phyloP scores from a whole-genome alignment of 2,113 vertebrate species.

The Ageneiosus marmoratus region DNA sequence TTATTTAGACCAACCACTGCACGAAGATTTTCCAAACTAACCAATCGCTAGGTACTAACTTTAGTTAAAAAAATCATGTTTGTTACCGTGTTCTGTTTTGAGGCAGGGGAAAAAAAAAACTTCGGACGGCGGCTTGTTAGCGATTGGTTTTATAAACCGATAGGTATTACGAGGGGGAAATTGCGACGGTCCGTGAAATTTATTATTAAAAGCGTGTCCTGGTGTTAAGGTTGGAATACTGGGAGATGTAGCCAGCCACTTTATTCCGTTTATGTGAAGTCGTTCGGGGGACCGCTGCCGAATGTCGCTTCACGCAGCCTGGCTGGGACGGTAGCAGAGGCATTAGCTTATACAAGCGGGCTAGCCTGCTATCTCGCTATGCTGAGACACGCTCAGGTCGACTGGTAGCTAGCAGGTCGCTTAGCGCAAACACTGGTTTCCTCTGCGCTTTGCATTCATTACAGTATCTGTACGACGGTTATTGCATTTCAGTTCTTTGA shows the following conservation, averaged over 20 bases:
- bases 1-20: background rate
- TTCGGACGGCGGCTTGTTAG: slow-evolving; percentile 42
- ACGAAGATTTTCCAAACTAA: background rate
- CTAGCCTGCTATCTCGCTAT: slow-evolving; percentile 41
- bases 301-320: slow-evolving; percentile 44
- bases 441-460: background rate
- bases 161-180: background rate
- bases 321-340: slow-evolving; percentile 47
- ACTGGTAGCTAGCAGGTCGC: slow-evolving; percentile 25
- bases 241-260: slow-evolving; percentile 50
- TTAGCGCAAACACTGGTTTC: slow-evolving; percentile 7
- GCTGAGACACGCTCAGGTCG: slow-evolving; percentile 34
- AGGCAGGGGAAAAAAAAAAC: slow-evolving; percentile 52
- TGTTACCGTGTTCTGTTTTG: slow-evolving; percentile 49
- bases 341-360: slow-evolving; percentile 42
- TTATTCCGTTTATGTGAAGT: slow-evolving; percentile 19
- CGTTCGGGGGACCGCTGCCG: slow-evolving; percentile 21
- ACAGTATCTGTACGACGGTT: background rate
- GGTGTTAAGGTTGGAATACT: background rate
- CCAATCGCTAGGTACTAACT: slow-evolving; percentile 26
- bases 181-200: background rate
- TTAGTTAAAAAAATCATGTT: background rate
- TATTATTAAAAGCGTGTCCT: background rate
- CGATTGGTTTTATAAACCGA: slow-evolving; percentile 17
- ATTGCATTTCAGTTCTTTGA: background rate